Evolutionary conservation across 2,888 invertebrate species (phyloP), one percentile per base, ranked within the genome.

Genomic region (Dynastes grantii): DNA sequence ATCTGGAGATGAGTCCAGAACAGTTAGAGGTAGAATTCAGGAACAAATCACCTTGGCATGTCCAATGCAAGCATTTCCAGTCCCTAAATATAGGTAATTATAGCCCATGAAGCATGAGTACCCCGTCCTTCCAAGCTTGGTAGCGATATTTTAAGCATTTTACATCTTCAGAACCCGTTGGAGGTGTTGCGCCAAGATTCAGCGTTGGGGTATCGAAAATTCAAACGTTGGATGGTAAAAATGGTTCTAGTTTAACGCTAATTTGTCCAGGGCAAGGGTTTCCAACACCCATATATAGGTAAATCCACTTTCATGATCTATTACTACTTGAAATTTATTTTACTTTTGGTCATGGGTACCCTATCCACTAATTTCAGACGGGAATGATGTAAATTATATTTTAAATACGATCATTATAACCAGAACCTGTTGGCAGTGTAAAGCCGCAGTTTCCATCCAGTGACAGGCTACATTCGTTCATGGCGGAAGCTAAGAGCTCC

Each of bases 211-310:
- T 81, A 11, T 83, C 83, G 27, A 83, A 83, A 81, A 84, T 84
- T 76, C 85, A 87, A 82, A 86, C 85, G 29, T 81, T 87, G 76
- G 76, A 82, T 1, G 82, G 84, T 73, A 82, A 80, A 68, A 49
- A 84, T 37, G 84, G 84, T 29, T 85, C 86, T 64, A 90, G 89
- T 80, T 85, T 93, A 83, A 91, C 93, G 76, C 90, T 95, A 81
- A 90, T 93, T 84, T 95, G 95, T 87, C 94, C 94, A 67, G 94
- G 93, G 77, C 95, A 95, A 90, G 94, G 93, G 58, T 94, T 92
- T 90, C 94, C 94, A 83, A 92, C 92, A 88, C 94, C 94, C 87
- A 90, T 90, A 88, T 93, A 92, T 92, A 93, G 94, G 94, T 94
- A 92, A 90, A n/a, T 27, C 37, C 16, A 9, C 1, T 55, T 45